Percentiles rank a stretch among this genome's conserved stretches.
These are phyloP conservation scores for Aphidius colemani DNA, from an alignment of 2,888 invertebrate species.

Conservation along the genomic window DNA sequence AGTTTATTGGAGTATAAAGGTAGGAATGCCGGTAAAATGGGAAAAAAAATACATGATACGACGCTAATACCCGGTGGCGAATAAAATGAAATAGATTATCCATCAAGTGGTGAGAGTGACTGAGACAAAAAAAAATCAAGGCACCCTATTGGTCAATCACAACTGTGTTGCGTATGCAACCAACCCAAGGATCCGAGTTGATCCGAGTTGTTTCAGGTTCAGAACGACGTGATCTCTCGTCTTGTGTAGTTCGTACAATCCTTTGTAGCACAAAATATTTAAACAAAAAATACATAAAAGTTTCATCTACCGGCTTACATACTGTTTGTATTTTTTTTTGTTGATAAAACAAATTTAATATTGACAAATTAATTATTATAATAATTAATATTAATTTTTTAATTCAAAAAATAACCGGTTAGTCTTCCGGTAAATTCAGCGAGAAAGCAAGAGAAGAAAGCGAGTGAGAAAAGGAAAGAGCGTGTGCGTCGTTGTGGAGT, in stretches of 20 bases:
- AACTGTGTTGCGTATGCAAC: too few species aligned
- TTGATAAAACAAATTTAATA: slow-evolving; percentile 14
- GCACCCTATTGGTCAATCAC: too few species aligned
- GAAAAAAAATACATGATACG: not conserved
- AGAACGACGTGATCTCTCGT: slow-evolving; percentile 50
- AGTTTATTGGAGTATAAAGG: not conserved
- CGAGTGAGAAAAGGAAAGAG: slow-evolving; percentile 4
- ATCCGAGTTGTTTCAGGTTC: slow-evolving; percentile 15
- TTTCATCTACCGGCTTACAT: not conserved
- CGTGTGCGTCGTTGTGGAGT: slow-evolving; percentile 17
- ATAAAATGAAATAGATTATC: too few species aligned
- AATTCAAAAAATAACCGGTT: slow-evolving; percentile 14
- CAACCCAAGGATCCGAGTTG: too few species aligned
- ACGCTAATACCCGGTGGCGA: not conserved
- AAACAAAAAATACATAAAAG: slow-evolving; percentile 8
- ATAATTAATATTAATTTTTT: not conserved
- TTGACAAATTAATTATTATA: slow-evolving; percentile 6
- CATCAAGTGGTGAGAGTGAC: too few species aligned
- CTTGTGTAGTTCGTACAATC: slow-evolving; percentile 41
- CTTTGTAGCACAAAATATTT: slow-evolving; percentile 22
- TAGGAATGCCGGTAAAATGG: not conserved
- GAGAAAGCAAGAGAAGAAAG: not conserved
- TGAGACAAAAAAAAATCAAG: too few species aligned
- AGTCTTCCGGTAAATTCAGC: not conserved
- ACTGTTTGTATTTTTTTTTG: not conserved